A percentile compares a stretch with the other conserved stretches of the same genome.
Evolutionary conservation across 1,140 invertebrate genomes (phyloP).

Genomic region (Hesperophylax magnus): DNA sequence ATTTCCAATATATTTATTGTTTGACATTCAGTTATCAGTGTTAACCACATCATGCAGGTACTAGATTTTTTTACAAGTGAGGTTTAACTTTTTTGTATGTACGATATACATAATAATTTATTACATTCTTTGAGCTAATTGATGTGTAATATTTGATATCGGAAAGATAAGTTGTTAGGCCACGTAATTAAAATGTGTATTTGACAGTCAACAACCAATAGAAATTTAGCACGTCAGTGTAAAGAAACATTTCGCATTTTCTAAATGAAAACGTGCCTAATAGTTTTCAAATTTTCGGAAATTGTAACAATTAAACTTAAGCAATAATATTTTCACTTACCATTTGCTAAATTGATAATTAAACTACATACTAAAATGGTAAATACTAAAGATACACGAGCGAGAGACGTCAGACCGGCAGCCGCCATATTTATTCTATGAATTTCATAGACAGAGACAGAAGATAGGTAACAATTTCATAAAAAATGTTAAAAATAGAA

Average conservation of each 20-base stretch:
- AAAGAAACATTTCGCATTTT: not conserved
- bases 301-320: not conserved
- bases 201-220: constrained; percentile 56
- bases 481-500: too few relatives aligned
- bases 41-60: too few relatives aligned
- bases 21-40: too few relatives aligned
- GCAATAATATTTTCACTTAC: constrained; percentile 18
- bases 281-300: not conserved
- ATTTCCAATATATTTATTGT: too few relatives aligned
- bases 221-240: constrained; percentile 47
- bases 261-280: constrained; percentile 41
- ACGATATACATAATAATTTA: too few relatives aligned
- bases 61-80: too few relatives aligned
- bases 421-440: constrained; percentile 39
- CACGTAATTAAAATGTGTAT: constrained; percentile 47
- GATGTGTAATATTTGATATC: too few relatives aligned
- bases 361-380: constrained; percentile 28
- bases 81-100: too few relatives aligned
- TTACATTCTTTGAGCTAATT: too few relatives aligned
- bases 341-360: constrained; percentile 31
- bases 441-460: not conserved
- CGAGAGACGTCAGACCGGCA: constrained; percentile 47
- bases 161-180: constrained; percentile 16
- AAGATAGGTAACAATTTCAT: too few relatives aligned
- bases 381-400: constrained; percentile 21